Conservation (phyloP, 2,113 vertebrate species). For the Siniperca knerii region DNA sequence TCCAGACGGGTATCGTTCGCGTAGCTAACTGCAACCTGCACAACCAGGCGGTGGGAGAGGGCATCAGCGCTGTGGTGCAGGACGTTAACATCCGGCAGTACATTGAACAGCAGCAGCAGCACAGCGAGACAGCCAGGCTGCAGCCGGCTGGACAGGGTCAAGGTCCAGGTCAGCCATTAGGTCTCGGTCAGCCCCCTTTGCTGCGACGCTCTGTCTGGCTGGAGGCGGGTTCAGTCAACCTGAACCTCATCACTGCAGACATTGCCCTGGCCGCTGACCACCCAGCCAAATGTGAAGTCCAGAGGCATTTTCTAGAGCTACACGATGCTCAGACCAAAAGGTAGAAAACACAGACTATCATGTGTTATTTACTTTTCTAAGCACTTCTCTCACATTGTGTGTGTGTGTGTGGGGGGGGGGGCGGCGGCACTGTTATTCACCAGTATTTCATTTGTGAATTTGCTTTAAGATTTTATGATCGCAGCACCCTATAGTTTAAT, state of each 20-base stretch:
- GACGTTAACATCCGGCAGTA: conserved; percentile 93
- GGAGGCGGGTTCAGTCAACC: conserved; percentile 93
- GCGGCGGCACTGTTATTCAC: neutral
- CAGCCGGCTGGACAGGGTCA: conserved; percentile 72
- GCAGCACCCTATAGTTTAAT: neutral
- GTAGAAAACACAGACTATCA: conserved; percentile 72
- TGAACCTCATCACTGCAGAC: conserved; percentile 96
- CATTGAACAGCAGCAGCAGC: conserved; percentile 87
- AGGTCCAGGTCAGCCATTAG: conserved; percentile 73
- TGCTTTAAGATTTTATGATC: neutral
- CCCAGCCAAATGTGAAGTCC: conserved; percentile 94
- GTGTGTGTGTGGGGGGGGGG: neutral
- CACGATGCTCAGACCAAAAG: conserved; percentile 94
- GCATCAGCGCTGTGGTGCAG: conserved; percentile 94
- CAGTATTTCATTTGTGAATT: neutral
- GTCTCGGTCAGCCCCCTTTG: conserved; percentile 87
- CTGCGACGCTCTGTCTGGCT: conserved; percentile 94
- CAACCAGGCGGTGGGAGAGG: conserved; percentile 96
- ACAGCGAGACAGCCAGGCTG: conserved; percentile 65
- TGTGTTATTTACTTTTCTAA: neutral
- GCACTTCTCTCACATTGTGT: neutral
- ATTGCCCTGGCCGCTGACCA: conserved; percentile 95
- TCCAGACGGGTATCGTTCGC: conserved; percentile 90
- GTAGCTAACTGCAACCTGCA: conserved; percentile 98
- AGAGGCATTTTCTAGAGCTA: conserved; percentile 94